A percentile compares a stretch with the other conserved stretches of the same genome.
Evolutionary conservation across 2,888 invertebrate genomes (phyloP).

Genomic region (Ferrisia virgata): DNA sequence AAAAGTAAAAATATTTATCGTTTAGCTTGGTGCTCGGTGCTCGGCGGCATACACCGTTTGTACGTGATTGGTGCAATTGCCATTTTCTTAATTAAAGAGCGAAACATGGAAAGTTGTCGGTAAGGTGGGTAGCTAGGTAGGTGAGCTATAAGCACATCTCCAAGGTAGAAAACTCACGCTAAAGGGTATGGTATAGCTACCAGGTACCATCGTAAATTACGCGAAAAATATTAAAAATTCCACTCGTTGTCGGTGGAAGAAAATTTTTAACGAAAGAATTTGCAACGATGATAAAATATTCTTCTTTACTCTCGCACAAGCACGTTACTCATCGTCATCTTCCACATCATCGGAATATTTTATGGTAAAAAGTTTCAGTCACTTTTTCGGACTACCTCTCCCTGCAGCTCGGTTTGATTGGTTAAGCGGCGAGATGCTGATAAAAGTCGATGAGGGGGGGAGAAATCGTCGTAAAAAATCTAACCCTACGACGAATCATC

Average conservation of each 20-base stretch:
- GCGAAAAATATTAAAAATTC: slow-evolving; percentile 3
- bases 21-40: not conserved
- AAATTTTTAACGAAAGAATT: not conserved
- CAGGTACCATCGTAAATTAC: not conserved
- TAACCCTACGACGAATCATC: not conserved
- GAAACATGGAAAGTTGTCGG: not conserved
- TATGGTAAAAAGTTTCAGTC: slow-evolving; percentile 15
- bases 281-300: not conserved
- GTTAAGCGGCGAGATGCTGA: not conserved
- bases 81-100: not conserved
- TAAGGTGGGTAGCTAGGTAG: too few relatives aligned
- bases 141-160: too few relatives aligned
- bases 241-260: not conserved
- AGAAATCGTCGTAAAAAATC: not conserved
- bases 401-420: not conserved
- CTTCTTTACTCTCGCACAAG: not conserved
- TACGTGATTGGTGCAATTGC: not conserved
- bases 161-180: not conserved
- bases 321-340: not conserved
- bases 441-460: not conserved
- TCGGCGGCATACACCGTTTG: too few relatives aligned
- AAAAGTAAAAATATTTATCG: not conserved
- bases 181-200: not conserved
- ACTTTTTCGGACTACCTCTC: not conserved
- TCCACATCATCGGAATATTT: not conserved